Evolutionary conservation across 1,140 invertebrate species (phyloP), one percentile per base, ranked within the genome.

Genomic region (Apis laboriosa): DNA sequence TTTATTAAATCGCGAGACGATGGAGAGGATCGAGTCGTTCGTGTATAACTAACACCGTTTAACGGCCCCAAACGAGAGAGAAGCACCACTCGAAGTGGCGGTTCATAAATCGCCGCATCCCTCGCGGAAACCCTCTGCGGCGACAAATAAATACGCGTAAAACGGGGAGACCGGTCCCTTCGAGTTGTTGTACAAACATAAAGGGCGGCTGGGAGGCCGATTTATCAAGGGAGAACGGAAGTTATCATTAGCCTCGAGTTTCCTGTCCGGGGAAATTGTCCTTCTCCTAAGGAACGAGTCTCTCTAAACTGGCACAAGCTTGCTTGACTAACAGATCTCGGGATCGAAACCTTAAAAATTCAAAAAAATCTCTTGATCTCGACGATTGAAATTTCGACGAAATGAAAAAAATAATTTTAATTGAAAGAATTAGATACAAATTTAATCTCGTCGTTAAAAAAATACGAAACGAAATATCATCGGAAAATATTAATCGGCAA

Each of bases 71-170:
- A 66, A 75, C 51, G 71, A 66, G 34, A 43, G 34, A 34, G 78
- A 11, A 17, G 28, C 61, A 24, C 9, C 71, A 66, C 72, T 66
- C 12, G 12, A 55, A 80, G 71, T 66, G 71, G 51, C 51, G 78
- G 34, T 34, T 86, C 73, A 60, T 83, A 86, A 78, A 83, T 78
- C 70, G 61, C 60, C 53, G 56, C 21, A 78, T 77, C 71, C 82
- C 83, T 88, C 83, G 81, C 67, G 60, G 88, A 82, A 76, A 34
- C 83, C 87, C 84, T 88, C 89, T 83, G 72, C 81, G 74, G 68
- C 83, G 88, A 89, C 89, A 90, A 91, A 91, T 89, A 91, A 90
- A 90, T 90, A 90, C 84, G 73, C 80, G 88, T 86, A 83, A 86
- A 83, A 64, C 67, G 78, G 80, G 85, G 84, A 71, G 43, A 43